Conservation (phyloP, 2,888 invertebrate genomes). For the Drosophila kambysellisi region DNA sequence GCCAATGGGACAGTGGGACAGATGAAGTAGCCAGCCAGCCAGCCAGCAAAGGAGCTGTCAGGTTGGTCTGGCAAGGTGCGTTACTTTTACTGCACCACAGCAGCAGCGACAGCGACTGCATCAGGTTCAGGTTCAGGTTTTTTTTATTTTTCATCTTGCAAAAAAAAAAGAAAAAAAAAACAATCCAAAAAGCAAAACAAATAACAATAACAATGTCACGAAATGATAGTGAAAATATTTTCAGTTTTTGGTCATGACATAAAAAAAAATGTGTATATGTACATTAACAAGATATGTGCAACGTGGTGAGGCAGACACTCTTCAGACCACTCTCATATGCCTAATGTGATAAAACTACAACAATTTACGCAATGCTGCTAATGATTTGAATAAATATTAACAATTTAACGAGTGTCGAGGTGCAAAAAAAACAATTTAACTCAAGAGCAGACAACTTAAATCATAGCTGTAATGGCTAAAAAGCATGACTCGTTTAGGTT, state of each 20-base stretch:
- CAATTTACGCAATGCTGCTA: conserved; percentile 50
- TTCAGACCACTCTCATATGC: background rate
- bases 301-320: conserved; percentile 19
- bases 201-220: conserved; percentile 68
- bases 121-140: conserved; percentile 35
- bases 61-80: conserved; percentile 67
- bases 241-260: conserved; percentile 75
- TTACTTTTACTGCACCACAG: conserved; percentile 71
- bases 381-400: conserved; percentile 48
- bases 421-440: background rate
- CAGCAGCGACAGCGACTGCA: conserved; percentile 16
- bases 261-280: conserved; percentile 41
- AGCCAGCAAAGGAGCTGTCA: conserved; percentile 61
- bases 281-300: conserved; percentile 40
- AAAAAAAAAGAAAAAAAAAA: conserved; percentile 34
- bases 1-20: conserved; percentile 32
- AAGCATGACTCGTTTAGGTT: background rate
- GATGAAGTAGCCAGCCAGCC: conserved; percentile 36
- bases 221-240: conserved; percentile 78
- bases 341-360: conserved; percentile 6
- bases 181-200: conserved; percentile 39
- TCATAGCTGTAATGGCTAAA: conserved; percentile 1
- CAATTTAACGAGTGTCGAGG: background rate
- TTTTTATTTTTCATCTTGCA: conserved; percentile 33
- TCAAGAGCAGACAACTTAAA: background rate